Evolutionary conservation across 2,888 invertebrate genomes (phyloP), one percentile per base, ranked within the genome.

Genomic region (Conchocele bisecta): DNA sequence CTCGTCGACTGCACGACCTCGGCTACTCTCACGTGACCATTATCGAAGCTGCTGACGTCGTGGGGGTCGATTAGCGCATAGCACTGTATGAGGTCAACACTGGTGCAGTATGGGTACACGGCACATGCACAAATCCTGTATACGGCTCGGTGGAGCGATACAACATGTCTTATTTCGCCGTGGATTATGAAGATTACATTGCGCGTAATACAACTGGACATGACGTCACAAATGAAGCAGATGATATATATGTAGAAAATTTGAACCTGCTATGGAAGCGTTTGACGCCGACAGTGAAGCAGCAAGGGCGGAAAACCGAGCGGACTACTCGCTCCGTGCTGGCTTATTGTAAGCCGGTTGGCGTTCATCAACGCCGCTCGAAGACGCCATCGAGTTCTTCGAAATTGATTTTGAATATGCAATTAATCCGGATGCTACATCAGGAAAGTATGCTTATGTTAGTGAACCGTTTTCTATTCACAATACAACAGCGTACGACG

Each of bases 51-150:
- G 50, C 58, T 3, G 22, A 42, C 46, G 24, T 44, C 17, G 41
- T 67, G 66, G 66, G 11, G 66, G 66, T 6, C 50, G 66, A 15
- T 20, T 67, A n/a, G 44, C 22, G 26, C 22, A 37, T 24, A 33
- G 13, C 1, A 42, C 15, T 1, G 28, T 67, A 31, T 11, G 53
- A 58, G 4, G 53, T 67, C 3, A 59, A 67, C 22, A 22, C 20
- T 17, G 66, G 66, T n/a, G 48, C 26, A 17, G 28, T 20, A 13
- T 13, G 7, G 11, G 17, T 53, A 7, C 29, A 31, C 11, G 53
- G 17, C 17, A 20, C 5, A 2, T n/a, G n/a, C 22, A 31, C 13
- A 33, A 53, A 53, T 17, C 53, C 53, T 17, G n/a, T 53, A 17
- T 22, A 15, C n/a, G 20, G 15, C 22, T 17, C 35, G 9, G 15